These are phyloP conservation scores for Glossosoma conforme DNA, from an alignment of 1,140 invertebrate genomes.

Conservation along the genomic window DNA sequence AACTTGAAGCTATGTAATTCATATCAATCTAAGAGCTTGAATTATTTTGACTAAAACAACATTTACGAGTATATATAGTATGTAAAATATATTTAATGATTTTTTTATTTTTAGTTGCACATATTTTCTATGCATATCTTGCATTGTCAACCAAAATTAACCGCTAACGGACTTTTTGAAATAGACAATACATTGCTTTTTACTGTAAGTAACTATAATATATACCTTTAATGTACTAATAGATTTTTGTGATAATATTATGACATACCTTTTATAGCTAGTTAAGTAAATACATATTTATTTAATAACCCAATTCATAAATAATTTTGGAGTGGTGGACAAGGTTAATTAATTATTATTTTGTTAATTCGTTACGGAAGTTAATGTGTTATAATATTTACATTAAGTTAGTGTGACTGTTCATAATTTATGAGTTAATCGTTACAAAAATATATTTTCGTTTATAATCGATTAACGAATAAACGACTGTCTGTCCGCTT, in stretches of 20 bases:
- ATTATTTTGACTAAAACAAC: no score
- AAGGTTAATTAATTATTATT: no score
- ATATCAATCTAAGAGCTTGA: no score
- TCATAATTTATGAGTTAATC: neutral
- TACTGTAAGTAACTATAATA: neutral
- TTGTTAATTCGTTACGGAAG: no score
- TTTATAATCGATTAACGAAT: neutral
- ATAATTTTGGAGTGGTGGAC: no score
- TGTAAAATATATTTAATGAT: no score
- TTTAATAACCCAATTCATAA: neutral
- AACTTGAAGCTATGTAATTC: no score
- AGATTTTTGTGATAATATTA: neutral
- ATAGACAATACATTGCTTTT: slow-evolving; percentile 10
- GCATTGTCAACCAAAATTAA: slow-evolving; percentile 1
- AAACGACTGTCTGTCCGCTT: neutral
- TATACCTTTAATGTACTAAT: neutral
- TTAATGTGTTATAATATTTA: no score
- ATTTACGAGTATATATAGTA: no score
- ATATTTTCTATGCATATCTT: no score
- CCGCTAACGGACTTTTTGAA: slow-evolving; percentile 6
- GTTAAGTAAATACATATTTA: neutral
- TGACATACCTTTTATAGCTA: neutral
- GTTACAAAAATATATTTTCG: neutral
- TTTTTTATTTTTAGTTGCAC: no score
- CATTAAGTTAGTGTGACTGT: neutral